Evolutionary conservation across 2,113 vertebrate species (phyloP).

Genomic region (Otocyon megalotis): DNA sequence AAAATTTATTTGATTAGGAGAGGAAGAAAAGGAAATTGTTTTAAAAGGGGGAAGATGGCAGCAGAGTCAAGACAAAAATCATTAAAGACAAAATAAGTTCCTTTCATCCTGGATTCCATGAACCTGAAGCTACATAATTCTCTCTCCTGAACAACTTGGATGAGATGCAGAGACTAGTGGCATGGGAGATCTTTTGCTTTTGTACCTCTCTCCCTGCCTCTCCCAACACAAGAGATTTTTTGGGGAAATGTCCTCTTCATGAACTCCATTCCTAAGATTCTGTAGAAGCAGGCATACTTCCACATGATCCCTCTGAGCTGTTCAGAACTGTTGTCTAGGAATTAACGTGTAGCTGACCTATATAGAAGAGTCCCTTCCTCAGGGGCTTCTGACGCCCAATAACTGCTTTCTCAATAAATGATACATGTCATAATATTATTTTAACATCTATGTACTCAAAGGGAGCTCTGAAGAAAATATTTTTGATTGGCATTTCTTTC

Average conservation of each 20-base stretch:
- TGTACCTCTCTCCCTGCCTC: no score
- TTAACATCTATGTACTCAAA: constrained; percentile 31
- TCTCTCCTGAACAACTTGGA: not conserved
- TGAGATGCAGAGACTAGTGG: not conserved
- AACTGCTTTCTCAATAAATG: not conserved
- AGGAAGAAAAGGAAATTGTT: not conserved
- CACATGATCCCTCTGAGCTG: not conserved
- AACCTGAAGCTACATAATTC: not conserved
- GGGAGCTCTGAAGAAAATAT: constrained; percentile 14
- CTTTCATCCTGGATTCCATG: not conserved
- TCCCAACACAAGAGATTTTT: not conserved
- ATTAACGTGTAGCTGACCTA: not conserved
- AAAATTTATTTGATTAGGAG: not conserved
- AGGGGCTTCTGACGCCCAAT: not conserved
- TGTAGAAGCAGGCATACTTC: not conserved
- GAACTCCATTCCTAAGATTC: not conserved
- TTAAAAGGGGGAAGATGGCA: not conserved
- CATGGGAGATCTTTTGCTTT: not conserved
- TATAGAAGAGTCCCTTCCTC: not conserved
- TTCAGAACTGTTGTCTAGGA: not conserved
- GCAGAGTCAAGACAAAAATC: not conserved
- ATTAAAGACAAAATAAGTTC: not conserved
- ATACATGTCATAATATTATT: not conserved
- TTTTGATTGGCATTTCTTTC: constrained; percentile 21
- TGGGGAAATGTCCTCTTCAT: not conserved